Evolutionary conservation across 2,113 vertebrate species (phyloP).

Genomic region (Columba janthina): DNA sequence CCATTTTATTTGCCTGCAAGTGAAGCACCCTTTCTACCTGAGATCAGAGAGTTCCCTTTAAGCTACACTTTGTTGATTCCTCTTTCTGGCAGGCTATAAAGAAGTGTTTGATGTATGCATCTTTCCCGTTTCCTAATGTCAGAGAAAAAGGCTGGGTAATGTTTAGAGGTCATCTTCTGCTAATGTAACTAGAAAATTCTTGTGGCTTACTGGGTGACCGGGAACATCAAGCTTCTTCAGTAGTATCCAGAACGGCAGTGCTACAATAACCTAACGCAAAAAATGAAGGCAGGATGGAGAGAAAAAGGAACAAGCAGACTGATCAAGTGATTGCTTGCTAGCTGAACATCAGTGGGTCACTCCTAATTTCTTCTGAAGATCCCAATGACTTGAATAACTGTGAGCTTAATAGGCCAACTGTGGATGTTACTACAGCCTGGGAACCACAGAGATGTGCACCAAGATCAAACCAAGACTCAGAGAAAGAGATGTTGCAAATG

Average conservation of each 20-base stretch:
- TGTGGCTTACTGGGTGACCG: not conserved
- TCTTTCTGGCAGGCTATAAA: conserved; percentile 36
- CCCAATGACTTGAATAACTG: not conserved
- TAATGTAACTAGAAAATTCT: not conserved
- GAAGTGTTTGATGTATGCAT: not conserved
- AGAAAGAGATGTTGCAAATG: not conserved
- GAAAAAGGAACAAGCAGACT: not conserved
- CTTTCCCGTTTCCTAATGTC: not conserved
- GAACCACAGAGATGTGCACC: not conserved
- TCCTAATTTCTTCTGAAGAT: not conserved
- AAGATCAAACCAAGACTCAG: not conserved
- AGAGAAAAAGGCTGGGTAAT: not conserved
- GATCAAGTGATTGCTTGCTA: not conserved
- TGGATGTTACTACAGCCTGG: not conserved
- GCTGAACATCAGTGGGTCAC: not conserved
- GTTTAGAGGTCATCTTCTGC: not conserved
- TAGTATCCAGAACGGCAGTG: not conserved
- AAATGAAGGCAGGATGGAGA: not conserved
- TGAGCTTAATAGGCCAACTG: not conserved
- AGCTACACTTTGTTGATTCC: conserved; percentile 22
- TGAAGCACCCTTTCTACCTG: conserved; percentile 25
- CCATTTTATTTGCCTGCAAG: conserved; percentile 7
- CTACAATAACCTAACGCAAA: not conserved
- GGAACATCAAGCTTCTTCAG: not conserved
- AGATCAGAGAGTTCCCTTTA: conserved; percentile 36